phyloP scores from a whole-genome alignment of 2,797 vertebrate species.

The Columba guinea region DNA sequence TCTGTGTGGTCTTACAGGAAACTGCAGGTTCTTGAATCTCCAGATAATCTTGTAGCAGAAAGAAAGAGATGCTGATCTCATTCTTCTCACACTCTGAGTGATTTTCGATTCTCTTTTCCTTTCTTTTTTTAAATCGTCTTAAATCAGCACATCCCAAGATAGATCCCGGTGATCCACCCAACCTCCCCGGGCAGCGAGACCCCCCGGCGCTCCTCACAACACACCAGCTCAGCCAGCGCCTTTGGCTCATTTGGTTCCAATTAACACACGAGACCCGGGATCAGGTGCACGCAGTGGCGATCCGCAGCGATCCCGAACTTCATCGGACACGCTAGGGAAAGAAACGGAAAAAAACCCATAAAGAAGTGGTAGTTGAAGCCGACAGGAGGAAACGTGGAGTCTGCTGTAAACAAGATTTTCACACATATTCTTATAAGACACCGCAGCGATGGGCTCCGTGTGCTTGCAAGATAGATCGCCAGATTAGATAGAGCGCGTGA shows the following conservation, averaged over 20 bases:
- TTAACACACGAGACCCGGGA: not conserved
- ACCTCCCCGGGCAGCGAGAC: not conserved
- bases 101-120: not conserved
- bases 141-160: not conserved
- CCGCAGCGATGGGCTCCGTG: not conserved
- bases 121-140: not conserved
- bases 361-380: not conserved
- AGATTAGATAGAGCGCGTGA: not conserved
- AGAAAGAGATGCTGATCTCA: slow-evolving; percentile 46
- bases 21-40: not conserved
- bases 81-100: slow-evolving; percentile 29
- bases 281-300: accelerated
- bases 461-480: not conserved
- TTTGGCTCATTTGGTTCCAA: not conserved
- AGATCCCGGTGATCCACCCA: accelerated
- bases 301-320: not conserved
- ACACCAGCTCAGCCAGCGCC: no score
- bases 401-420: slow-evolving; percentile 39
- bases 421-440: not conserved
- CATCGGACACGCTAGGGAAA: not conserved
- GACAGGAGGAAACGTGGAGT: not conserved
- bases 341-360: not conserved
- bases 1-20: slow-evolving; percentile 49
- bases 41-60: not conserved
- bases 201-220: no score